Base-by-base conservation (phyloP, 2,888 invertebrate species). In the Baccha elongata region DNA sequence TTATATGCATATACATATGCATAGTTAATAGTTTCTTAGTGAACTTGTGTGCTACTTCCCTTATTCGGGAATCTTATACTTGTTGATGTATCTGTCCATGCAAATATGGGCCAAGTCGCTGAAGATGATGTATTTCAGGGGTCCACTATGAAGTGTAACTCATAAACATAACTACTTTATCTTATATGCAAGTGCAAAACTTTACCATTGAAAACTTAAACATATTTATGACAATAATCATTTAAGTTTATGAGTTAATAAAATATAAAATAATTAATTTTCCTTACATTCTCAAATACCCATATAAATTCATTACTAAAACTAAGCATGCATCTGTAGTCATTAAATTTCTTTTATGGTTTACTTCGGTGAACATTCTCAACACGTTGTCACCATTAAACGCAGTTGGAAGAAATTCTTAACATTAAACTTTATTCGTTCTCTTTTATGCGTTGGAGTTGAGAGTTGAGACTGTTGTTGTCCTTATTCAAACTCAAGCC, bases 301-400 rank as follows among this genome's bases (percentile, higher is more conserved):
- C 80, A 80, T 80, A 69, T 62, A 75, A 75, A 80, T 75, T 80
- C 80, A 80, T 80, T 80, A 74, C 46, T n/a, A 15, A 26, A 23
- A 8, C 29, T 26, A 8, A 10, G 69, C 69, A n/a, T 69, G 68
- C 80, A 69, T 62, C 79, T 64, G 23, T 64, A 69, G 80, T 75
- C 75, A 75, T 80, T 80, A 75, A 80, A 76, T 69, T 60, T 75
- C 64, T 68, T 44, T 75, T 69, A 58, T 58, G 58, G 29, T 32
- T 50, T 60, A 1, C 29, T 23, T 19, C 29, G 40, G n/a, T n/a
- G 62, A 58, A 69, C 55, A 78, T 69, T 58, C 58, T 74, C 55
- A 62, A 50, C 74, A 80, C 80, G 69, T 80, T 74, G 68, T 44
- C 37, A 23, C 55, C 69, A 80, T 80, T 69, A 58, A 58, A 80